A percentile compares a stretch with the other conserved stretches of the same genome.
These are phyloP conservation scores for Opisthocomus hoazin DNA, from an alignment of 2,113 vertebrate genomes.

Conservation along the genomic window DNA sequence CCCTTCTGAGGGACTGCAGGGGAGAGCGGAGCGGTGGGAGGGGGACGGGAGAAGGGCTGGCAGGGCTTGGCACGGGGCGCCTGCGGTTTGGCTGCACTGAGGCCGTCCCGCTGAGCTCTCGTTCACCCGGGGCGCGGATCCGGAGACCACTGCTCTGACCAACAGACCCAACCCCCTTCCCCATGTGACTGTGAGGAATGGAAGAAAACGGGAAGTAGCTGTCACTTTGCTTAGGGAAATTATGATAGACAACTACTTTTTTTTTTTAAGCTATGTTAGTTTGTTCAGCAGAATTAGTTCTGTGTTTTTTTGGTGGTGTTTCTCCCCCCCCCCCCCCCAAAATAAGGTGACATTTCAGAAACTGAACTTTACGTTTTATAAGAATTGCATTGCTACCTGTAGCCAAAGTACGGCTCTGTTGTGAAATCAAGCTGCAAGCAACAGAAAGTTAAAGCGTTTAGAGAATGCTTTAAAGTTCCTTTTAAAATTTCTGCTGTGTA, in stretches of 20 bases:
- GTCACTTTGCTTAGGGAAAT: background rate
- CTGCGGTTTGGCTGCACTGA: too few relatives aligned
- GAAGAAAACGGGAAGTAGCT: background rate
- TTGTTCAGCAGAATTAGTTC: background rate
- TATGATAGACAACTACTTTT: background rate
- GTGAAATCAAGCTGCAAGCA: background rate
- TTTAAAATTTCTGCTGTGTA: background rate
- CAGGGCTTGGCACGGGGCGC: background rate
- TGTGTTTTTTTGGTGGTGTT: background rate
- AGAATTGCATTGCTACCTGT: background rate
- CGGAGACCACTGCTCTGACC: background rate
- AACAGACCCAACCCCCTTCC: too few relatives aligned
- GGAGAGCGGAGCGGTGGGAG: background rate
- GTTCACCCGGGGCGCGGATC: too few relatives aligned
- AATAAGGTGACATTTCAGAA: background rate
- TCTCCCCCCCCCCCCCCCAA: too few relatives aligned
- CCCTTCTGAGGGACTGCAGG: too few relatives aligned
- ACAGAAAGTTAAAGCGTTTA: background rate
- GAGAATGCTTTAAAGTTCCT: background rate
- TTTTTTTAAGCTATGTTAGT: background rate
- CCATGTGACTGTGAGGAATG: background rate
- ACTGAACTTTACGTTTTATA: background rate
- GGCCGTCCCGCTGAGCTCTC: too few relatives aligned
- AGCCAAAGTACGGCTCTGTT: background rate
- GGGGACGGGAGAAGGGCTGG: background rate